These are phyloP conservation scores for Allygus modestus DNA, from an alignment of 2,888 invertebrate genomes.

Conservation along the genomic window DNA sequence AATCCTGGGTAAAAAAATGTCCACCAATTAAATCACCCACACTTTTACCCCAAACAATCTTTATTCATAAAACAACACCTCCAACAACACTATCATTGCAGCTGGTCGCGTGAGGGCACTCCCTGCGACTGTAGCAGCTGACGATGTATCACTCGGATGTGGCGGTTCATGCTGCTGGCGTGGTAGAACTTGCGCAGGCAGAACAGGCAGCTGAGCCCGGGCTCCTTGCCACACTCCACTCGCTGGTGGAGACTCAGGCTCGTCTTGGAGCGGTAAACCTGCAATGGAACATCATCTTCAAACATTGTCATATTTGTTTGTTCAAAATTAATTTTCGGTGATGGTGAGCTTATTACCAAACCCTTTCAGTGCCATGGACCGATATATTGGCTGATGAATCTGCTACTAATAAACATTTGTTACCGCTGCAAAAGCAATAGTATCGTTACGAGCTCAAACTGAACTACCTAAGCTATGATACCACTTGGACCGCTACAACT, in stretches of 20 bases:
- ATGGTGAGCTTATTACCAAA: too few relatives aligned
- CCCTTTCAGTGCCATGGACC: too few relatives aligned
- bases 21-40: neutral
- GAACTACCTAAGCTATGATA: too few relatives aligned
- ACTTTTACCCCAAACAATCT: neutral
- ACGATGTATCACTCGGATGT: slow-evolving; percentile 68
- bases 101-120: neutral
- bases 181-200: slow-evolving; percentile 75
- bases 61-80: neutral
- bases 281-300: neutral
- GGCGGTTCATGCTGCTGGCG: slow-evolving; percentile 76
- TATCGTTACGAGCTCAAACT: too few relatives aligned
- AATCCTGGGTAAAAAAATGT: too few relatives aligned
- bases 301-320: too few relatives aligned
- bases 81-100: neutral
- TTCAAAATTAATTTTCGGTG: too few relatives aligned
- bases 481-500: too few relatives aligned
- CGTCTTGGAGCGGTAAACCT: slow-evolving; percentile 64
- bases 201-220: slow-evolving; percentile 73
- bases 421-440: too few relatives aligned
- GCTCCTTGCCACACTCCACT: slow-evolving; percentile 74
- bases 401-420: too few relatives aligned
- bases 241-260: slow-evolving; percentile 71
- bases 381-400: too few relatives aligned
- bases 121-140: slow-evolving; percentile 26